Percentiles rank a stretch among this genome's conserved stretches.
phyloP scores from a whole-genome alignment of 2,113 vertebrate species.

The Callionymus lyra region DNA sequence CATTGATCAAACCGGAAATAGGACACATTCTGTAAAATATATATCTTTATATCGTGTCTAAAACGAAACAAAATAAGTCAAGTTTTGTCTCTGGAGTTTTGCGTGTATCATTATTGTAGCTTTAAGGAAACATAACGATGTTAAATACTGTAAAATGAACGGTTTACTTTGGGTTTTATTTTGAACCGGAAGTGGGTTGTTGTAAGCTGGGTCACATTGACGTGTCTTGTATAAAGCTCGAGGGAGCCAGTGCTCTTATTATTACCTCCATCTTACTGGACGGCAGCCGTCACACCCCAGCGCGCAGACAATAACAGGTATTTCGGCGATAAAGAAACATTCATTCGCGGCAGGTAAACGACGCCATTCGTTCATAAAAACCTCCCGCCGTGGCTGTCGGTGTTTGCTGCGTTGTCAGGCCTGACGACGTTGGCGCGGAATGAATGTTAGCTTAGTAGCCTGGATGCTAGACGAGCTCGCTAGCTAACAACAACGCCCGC shows the following conservation, averaged over 20 bases:
- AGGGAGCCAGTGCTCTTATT: constrained; percentile 25
- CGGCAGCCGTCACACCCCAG: constrained; percentile 16
- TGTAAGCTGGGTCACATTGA: not conserved
- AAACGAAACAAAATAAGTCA: no score
- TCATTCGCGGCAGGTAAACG: not conserved
- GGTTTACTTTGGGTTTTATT: constrained; percentile 14
- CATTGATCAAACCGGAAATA: no score
- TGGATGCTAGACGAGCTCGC: not conserved
- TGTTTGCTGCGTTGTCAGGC: constrained; percentile 47
- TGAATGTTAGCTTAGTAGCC: no score
- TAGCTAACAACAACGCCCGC: not conserved
- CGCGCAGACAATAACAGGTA: constrained; percentile 33
- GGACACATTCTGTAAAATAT: no score
- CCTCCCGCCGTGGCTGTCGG: constrained; percentile 1
- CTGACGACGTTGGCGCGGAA: constrained; percentile 42
- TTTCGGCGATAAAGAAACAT: not conserved
- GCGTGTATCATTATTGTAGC: no score
- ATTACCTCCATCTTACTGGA: constrained; percentile 10
- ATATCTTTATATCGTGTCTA: no score
- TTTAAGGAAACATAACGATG: no score
- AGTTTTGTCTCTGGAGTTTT: no score
- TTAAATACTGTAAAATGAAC: not conserved
- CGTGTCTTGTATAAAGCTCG: constrained; percentile 34
- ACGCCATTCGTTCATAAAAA: no score
- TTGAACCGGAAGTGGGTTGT: constrained; percentile 29